A percentile compares a stretch with the other conserved stretches of the same genome.
phyloP scores from a whole-genome alignment of 2,797 vertebrate genomes.

The Amphiprion clarkii region DNA sequence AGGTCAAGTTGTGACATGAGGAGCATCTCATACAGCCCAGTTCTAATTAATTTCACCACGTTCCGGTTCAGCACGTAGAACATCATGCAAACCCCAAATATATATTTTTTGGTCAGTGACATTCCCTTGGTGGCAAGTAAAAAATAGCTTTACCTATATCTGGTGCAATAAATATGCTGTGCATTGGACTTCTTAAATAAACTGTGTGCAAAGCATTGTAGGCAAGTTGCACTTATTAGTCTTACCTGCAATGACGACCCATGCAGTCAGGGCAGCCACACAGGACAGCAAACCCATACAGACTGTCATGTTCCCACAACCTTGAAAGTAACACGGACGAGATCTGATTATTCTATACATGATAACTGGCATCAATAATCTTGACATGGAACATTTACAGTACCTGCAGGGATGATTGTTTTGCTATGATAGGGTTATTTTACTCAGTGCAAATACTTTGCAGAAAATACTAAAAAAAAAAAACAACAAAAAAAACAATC shows the following conservation, averaged over 20 bases:
- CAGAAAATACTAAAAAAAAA: too few species aligned
- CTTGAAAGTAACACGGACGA: slow-evolving; percentile 41
- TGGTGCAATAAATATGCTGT: background rate
- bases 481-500: too few species aligned
- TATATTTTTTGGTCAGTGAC: too few species aligned
- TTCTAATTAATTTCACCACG: too few species aligned
- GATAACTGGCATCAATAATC: background rate
- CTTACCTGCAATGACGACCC: slow-evolving; percentile 78
- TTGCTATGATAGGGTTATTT: background rate
- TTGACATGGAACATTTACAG: background rate
- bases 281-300: slow-evolving; percentile 47
- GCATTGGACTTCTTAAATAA: background rate
- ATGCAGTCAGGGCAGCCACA: slow-evolving; percentile 55
- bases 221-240: background rate
- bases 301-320: slow-evolving; percentile 61
- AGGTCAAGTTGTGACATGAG: background rate
- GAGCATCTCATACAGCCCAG: background rate
- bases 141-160: too few species aligned
- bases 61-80: background rate
- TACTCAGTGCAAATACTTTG: too few species aligned
- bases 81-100: background rate
- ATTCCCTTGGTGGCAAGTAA: too few species aligned
- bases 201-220: background rate
- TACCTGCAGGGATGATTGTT: background rate
- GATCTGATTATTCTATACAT: too few species aligned